Base-by-base conservation (phyloP, 2,888 invertebrate species). In the Coelinius sp. region DNA sequence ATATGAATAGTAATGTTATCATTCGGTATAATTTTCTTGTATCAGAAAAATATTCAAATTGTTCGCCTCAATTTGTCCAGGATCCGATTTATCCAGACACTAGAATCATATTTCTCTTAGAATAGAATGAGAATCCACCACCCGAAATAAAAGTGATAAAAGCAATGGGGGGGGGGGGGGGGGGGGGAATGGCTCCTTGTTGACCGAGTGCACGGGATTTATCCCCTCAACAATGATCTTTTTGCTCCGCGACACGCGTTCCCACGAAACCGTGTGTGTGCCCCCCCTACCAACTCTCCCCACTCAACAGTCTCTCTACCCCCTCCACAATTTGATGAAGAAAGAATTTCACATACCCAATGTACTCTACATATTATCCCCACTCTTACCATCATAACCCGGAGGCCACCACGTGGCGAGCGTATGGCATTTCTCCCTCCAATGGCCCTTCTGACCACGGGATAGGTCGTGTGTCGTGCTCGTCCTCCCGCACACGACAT, bases 401-500 rank as follows among this genome's bases (percentile, higher is more conserved):
- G 44, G 24, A 41, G 63, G 49, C 46, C 62, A 76, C 79, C 77
- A 76, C 78, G 78, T 77, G 77, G 77, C 77, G 74, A 74, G 53
- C 63, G 74, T 76, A 78, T 74, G 76, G 59, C 70, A 71, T 75
- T 78, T 72, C 35, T 75, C 81, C 84, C 79, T 76, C 83, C 80
- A 78, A 72, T 52, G 53, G 70, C 25, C 67, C 41, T 56, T 49
- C 68, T 63, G 62, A 68, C 70, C 73, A 71, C 78, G 77, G 76
- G 77, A 78, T 81, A 81, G 83, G 85, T 86, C 85, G 85, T 86
- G 86, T 85, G 85, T 83, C 85, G 82, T 78, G 77, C 81, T 82
- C 81, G 81, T 83, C 82, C 85, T 82, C 85, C 83, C 82, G 85
- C 87, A 87, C 87, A 88, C 87, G 87, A 87, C 87, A 88, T 85